Percentiles rank a stretch among this genome's conserved stretches.
Conservation (phyloP, 2,113 vertebrate genomes). For the Lonchura striata region DNA sequence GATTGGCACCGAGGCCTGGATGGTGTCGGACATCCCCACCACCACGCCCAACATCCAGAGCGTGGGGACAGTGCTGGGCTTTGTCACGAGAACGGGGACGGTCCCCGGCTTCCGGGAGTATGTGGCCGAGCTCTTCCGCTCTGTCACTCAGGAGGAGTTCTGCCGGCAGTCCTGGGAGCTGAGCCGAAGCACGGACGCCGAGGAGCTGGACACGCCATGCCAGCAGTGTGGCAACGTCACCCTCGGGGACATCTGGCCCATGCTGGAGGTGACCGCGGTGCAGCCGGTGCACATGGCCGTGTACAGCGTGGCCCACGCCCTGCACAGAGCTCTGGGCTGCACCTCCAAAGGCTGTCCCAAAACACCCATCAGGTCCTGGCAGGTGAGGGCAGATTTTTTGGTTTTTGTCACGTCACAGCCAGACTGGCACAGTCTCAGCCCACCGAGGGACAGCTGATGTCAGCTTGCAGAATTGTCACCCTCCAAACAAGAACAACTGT, state of each 20-base stretch:
- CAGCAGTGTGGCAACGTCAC: slow-evolving; percentile 67
- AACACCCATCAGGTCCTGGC: not conserved
- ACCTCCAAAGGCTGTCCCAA: not conserved
- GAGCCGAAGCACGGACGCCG: accelerated
- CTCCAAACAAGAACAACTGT: not conserved
- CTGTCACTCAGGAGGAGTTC: slow-evolving; percentile 28
- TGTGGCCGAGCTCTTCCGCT: not conserved
- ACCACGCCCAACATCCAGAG: slow-evolving; percentile 64
- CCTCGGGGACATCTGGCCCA: slow-evolving; percentile 24
- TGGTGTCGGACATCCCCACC: slow-evolving; percentile 5
- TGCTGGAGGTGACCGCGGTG: not conserved
- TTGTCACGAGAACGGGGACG: slow-evolving; percentile 22
- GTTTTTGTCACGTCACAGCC: not conserved
- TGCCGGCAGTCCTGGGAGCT: not conserved
- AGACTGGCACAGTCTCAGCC: not conserved
- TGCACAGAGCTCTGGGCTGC: slow-evolving; percentile 78
- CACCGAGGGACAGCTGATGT: not conserved
- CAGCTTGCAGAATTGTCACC: not conserved
- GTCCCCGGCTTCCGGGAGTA: slow-evolving; percentile 68
- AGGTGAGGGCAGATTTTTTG: not conserved
- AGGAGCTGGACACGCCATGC: not conserved
- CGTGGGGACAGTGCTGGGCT: slow-evolving; percentile 82
- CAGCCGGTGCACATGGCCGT: slow-evolving; percentile 79
- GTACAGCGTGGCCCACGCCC: slow-evolving; percentile 80
- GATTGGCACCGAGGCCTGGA: slow-evolving; percentile 85